These are phyloP conservation scores for Cynopterus sphinx DNA, from an alignment of 2,797 vertebrate species.

Conservation along the genomic window DNA sequence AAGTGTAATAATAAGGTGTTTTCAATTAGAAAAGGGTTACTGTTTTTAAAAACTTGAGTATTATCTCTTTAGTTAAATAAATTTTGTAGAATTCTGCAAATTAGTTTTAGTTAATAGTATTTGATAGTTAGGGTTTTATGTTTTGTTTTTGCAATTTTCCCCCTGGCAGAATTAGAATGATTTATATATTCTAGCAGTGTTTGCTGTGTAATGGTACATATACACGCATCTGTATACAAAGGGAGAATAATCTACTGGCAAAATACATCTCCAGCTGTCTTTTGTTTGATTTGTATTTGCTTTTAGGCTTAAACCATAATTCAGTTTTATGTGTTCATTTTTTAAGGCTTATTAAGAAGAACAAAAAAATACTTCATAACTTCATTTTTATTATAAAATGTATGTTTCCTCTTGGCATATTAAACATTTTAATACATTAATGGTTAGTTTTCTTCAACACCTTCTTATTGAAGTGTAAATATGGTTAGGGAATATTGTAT, in stretches of 20 bases:
- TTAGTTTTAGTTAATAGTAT: slow-evolving; percentile 48
- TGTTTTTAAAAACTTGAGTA: background rate
- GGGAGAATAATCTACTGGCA: slow-evolving; percentile 57
- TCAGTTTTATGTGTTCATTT: slow-evolving; percentile 53
- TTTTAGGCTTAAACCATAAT: slow-evolving; percentile 54
- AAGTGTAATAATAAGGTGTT: background rate
- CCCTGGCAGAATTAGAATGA: slow-evolving; percentile 43
- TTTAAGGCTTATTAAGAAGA: slow-evolving; percentile 48
- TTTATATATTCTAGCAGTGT: background rate
- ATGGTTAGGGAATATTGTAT: background rate
- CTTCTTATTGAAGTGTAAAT: slow-evolving; percentile 15
- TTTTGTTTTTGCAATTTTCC: slow-evolving; percentile 9
- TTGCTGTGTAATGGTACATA: background rate
- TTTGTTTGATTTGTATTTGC: slow-evolving; percentile 23
- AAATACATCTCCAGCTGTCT: slow-evolving; percentile 42
- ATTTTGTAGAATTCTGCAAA: background rate
- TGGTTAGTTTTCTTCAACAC: background rate
- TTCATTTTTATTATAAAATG: background rate
- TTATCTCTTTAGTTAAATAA: background rate
- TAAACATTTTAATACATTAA: slow-evolving; percentile 43
- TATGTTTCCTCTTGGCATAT: background rate
- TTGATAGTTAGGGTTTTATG: slow-evolving; percentile 20
- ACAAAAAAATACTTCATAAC: slow-evolving; percentile 30
- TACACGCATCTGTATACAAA: slow-evolving; percentile 4
- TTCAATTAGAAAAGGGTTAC: background rate